These are phyloP conservation scores for Sesia apiformis DNA, from an alignment of 2,888 invertebrate genomes.

Conservation along the genomic window DNA sequence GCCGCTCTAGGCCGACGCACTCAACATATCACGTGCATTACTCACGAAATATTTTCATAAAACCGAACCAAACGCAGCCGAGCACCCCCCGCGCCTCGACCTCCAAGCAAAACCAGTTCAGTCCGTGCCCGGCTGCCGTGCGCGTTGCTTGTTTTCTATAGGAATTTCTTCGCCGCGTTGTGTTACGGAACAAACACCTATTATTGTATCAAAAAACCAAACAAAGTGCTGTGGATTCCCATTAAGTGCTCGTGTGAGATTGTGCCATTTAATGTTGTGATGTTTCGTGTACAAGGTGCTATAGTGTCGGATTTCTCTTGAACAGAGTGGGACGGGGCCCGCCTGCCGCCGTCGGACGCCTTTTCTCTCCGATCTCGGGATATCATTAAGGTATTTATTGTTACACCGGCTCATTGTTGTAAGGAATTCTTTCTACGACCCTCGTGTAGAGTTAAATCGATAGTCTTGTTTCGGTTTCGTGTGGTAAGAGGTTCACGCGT, in stretches of 20 bases:
- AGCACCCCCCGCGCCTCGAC: conserved; percentile 36
- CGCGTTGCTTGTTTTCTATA: conserved; percentile 43
- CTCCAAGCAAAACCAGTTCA: conserved; percentile 63
- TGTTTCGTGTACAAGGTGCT: conserved; percentile 55
- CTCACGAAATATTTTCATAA: conserved; percentile 75
- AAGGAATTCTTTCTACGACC: conserved; percentile 66
- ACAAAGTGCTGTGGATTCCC: conserved; percentile 64
- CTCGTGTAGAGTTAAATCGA: conserved; percentile 65
- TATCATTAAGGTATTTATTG: conserved; percentile 76
- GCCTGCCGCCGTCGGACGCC: conserved; percentile 62
- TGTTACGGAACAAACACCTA: conserved; percentile 64
- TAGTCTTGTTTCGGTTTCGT: conserved; percentile 47
- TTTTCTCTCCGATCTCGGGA: conserved; percentile 68
- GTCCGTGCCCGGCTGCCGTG: conserved; percentile 68
- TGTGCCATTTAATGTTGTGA: conserved; percentile 60
- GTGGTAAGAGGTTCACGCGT: conserved; percentile 22
- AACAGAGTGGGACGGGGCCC: conserved; percentile 59
- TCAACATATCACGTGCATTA: conserved; percentile 73
- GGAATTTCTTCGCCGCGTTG: conserved; percentile 41
- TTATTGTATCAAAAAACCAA: conserved; percentile 56
- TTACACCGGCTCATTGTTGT: conserved; percentile 72
- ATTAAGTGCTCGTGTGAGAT: conserved; percentile 62
- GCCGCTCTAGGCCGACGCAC: conserved; percentile 70
- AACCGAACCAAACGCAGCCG: conserved; percentile 60
- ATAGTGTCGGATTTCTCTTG: conserved; percentile 62